These are phyloP conservation scores for Illadopsis cleaveri DNA, from an alignment of 2,113 vertebrate genomes.

Conservation along the genomic window DNA sequence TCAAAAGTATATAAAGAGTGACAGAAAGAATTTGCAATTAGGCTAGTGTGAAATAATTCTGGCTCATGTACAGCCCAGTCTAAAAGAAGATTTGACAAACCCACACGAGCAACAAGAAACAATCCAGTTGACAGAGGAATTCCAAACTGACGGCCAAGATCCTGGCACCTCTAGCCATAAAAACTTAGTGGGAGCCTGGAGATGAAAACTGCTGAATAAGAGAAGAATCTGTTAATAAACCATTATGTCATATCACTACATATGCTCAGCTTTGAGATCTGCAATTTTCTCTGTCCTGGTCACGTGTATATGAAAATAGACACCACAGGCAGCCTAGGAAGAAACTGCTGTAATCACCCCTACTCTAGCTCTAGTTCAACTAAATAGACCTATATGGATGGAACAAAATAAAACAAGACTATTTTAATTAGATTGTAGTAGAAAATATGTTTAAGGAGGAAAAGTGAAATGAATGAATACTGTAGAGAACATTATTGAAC, in stretches of 20 bases:
- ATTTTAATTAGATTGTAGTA: neutral
- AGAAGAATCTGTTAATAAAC: neutral
- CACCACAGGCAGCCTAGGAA: neutral
- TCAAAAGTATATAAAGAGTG: neutral
- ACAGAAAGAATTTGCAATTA: neutral
- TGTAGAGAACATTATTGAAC: neutral
- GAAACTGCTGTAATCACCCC: neutral
- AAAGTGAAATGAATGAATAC: neutral
- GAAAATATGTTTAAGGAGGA: neutral
- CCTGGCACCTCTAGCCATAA: neutral
- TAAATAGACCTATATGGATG: no score
- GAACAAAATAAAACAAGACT: neutral
- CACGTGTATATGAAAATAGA: neutral
- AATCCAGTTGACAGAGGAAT: neutral
- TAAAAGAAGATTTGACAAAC: conserved; percentile 13
- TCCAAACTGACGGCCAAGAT: neutral
- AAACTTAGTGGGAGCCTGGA: neutral
- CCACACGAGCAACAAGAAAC: neutral
- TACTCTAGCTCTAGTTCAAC: neutral
- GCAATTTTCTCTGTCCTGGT: neutral
- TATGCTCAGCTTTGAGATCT: neutral
- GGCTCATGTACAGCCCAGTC: neutral
- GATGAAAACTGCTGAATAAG: neutral
- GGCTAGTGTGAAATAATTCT: conserved; percentile 26
- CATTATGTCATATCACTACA: neutral